Percentiles rank a stretch among this genome's conserved stretches.
Conservation (phyloP, 2,888 invertebrate genomes). For the Parascotia fuliginaria region DNA sequence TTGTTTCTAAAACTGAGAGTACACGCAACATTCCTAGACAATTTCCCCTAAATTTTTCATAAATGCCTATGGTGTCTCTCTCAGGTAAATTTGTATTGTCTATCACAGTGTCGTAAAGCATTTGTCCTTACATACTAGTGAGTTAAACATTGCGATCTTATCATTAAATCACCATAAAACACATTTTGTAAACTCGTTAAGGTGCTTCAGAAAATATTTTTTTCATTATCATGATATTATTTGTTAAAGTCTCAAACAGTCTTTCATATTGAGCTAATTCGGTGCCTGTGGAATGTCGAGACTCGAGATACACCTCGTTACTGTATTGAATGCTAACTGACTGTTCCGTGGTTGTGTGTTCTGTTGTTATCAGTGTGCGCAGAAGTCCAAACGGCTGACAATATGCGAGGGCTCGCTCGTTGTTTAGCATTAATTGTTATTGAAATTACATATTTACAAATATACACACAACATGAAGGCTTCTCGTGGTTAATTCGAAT, state of each 20-base stretch:
- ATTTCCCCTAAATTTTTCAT: conserved; percentile 55
- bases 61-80: conserved; percentile 75
- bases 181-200: conserved; percentile 78
- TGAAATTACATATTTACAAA: conserved; percentile 81
- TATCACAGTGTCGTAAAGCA: conserved; percentile 85
- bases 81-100: conserved; percentile 78
- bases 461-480: conserved; percentile 73
- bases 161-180: conserved; percentile 81
- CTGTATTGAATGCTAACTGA: conserved; percentile 24
- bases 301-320: conserved; percentile 58
- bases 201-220: conserved; percentile 82
- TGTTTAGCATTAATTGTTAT: conserved; percentile 76
- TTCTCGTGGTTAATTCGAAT: conserved; percentile 70
- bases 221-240: conserved; percentile 70
- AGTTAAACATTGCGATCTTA: conserved; percentile 82
- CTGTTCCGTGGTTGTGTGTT: conserved; percentile 28
- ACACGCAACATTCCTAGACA: conserved; percentile 61
- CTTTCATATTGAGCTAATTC: conserved; percentile 82
- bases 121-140: conserved; percentile 85
- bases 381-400: conserved; percentile 79
- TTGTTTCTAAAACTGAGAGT: conserved; percentile 56
- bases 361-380: conserved; percentile 63
- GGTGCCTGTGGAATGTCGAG: conserved; percentile 79
- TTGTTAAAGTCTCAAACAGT: conserved; percentile 79
- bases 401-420: conserved; percentile 74